Conservation (phyloP, 2,797 vertebrate genomes). For the Schizothorax lantsangensis region DNA sequence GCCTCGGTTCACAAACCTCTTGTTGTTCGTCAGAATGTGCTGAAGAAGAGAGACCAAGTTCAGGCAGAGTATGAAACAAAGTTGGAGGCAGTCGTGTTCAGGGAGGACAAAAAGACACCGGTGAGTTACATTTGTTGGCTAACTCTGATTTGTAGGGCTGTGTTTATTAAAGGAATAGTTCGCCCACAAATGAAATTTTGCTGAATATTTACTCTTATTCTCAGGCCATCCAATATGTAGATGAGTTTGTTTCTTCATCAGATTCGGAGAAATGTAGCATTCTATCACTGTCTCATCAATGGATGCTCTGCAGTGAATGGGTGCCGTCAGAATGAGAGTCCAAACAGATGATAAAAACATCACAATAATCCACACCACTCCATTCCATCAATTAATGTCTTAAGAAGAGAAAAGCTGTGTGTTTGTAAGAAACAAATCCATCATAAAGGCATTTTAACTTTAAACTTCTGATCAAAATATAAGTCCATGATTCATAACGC, state of each 20-base stretch:
- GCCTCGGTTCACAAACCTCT: not conserved
- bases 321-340: not conserved
- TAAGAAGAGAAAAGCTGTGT: too few species aligned
- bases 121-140: constrained; percentile 73
- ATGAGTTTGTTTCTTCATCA: not conserved
- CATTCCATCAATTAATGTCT: not conserved
- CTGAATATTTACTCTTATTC: not conserved
- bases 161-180: too few species aligned
- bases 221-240: not conserved
- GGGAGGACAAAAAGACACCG: constrained; percentile 90
- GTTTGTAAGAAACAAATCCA: not conserved
- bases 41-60: constrained; percentile 95
- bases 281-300: accelerated
- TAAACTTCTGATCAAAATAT: not conserved
- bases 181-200: not conserved
- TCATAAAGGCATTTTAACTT: not conserved
- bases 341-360: not conserved
- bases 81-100: constrained; percentile 88
- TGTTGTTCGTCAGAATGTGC: constrained; percentile 81
- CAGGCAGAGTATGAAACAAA: constrained; percentile 97
- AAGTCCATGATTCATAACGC: too few species aligned
- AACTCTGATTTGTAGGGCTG: not conserved
- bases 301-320: not conserved
- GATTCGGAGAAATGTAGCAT: not conserved
- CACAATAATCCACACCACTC: not conserved